Conservation (phyloP, 2,113 vertebrate genomes). For the Irena cyanogastra region DNA sequence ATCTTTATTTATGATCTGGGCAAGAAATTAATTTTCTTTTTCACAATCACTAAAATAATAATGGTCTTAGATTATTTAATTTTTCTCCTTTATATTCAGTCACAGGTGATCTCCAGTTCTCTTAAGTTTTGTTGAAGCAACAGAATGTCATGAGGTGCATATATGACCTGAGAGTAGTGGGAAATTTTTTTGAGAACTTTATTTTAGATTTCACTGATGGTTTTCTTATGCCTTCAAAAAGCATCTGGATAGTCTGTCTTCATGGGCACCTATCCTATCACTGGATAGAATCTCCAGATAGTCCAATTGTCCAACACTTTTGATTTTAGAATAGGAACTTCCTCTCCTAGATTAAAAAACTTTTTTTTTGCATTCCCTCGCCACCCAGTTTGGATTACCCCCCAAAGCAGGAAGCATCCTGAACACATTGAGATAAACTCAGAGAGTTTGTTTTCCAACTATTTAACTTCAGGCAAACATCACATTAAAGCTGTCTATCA, state of each 20-base stretch:
- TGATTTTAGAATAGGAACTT: not conserved
- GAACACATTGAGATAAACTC: not conserved
- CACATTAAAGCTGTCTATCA: not conserved
- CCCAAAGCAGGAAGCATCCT: not conserved
- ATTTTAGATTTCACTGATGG: not conserved
- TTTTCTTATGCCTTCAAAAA: not conserved
- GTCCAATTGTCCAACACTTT: not conserved
- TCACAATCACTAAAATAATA: not conserved
- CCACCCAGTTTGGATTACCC: not conserved
- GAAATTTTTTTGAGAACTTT: not conserved
- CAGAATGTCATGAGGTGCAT: not conserved
- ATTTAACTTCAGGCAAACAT: not conserved
- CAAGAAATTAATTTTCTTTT: not conserved
- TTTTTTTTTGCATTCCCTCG: not conserved
- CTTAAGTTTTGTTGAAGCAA: not conserved
- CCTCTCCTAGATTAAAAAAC: not conserved
- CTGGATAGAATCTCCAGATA: not conserved
- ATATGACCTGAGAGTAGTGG: not conserved
- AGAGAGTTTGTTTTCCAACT: not conserved
- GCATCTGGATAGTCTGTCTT: not conserved
- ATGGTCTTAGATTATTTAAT: not conserved
- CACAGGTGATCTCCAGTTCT: not conserved
- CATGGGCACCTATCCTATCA: not conserved
- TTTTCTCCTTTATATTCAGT: not conserved
- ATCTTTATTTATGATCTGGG: not conserved